These are phyloP conservation scores for Brachionus rubens DNA, from an alignment of 1,140 invertebrate genomes.

Conservation along the genomic window DNA sequence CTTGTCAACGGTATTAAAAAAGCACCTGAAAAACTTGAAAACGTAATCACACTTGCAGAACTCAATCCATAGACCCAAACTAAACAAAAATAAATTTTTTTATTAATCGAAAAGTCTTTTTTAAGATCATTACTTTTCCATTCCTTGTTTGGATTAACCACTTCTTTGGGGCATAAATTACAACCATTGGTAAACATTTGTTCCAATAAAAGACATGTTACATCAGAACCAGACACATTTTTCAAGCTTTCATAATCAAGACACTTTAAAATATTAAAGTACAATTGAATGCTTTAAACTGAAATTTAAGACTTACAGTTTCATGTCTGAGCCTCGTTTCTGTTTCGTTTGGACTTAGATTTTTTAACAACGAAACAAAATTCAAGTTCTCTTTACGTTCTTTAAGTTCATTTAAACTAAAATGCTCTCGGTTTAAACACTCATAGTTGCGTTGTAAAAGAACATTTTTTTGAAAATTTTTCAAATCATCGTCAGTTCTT, in stretches of 20 bases:
- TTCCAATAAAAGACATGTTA: not conserved
- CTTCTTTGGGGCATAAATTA: not conserved
- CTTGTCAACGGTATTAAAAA: constrained; percentile 66
- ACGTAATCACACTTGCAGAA: constrained; percentile 67
- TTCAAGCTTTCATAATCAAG: not conserved
- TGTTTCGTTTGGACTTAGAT: too few species aligned
- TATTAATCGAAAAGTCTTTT: not conserved
- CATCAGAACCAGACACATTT: not conserved
- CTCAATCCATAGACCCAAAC: constrained; percentile 66
- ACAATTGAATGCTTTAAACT: too few species aligned
- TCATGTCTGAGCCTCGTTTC: too few species aligned
- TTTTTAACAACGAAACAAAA: too few species aligned
- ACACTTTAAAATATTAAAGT: not conserved
- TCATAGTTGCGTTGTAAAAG: not conserved
- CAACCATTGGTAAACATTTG: constrained; percentile 14
- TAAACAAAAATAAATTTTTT: not conserved
- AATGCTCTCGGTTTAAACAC: constrained; percentile 8
- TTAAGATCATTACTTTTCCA: not conserved
- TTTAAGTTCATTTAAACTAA: not conserved
- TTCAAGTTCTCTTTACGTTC: not conserved
- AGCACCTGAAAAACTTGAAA: constrained; percentile 66
- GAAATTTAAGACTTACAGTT: too few species aligned
- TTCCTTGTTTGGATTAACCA: not conserved
- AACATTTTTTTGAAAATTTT: not conserved
- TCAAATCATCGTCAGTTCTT: not conserved